phyloP scores from a whole-genome alignment of 2,797 vertebrate genomes.

The Macroramphosus scolopax region DNA sequence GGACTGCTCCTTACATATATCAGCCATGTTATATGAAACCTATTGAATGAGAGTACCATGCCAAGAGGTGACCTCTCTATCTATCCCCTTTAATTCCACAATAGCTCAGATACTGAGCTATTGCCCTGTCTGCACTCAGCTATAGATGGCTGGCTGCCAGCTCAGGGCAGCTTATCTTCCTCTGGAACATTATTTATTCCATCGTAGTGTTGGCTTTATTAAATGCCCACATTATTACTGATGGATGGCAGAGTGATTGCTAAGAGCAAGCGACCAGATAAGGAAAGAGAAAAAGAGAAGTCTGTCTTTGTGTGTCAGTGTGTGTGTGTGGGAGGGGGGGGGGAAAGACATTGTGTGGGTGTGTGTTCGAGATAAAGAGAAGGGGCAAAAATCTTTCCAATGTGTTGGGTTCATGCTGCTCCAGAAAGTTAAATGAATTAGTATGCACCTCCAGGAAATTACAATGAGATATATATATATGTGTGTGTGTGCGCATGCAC shows the following conservation, averaged over 20 bases:
- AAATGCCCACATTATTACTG: constrained; percentile 66
- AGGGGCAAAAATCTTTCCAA: constrained; percentile 26
- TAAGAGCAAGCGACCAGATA: constrained; percentile 55
- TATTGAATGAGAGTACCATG: constrained; percentile 17
- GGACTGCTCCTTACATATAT: too few relatives aligned
- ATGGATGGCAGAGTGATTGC: constrained; percentile 58
- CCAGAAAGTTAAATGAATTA: constrained; percentile 68
- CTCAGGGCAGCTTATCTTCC: constrained; percentile 51
- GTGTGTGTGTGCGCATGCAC: constrained; percentile 10
- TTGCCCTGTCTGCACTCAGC: constrained; percentile 45
- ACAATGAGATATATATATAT: constrained; percentile 17
- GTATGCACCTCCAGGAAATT: constrained; percentile 62
- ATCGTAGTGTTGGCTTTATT: constrained; percentile 63
- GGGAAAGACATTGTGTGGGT: constrained; percentile 21
- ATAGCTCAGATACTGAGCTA: constrained; percentile 28
- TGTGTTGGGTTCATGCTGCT: constrained; percentile 59
- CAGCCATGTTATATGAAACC: constrained; percentile 17
- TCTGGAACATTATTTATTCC: constrained; percentile 58
- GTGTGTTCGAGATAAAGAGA: constrained; percentile 23
- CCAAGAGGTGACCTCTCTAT: constrained; percentile 20
- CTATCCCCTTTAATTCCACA: constrained; percentile 13
- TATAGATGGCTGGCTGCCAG: constrained; percentile 35
- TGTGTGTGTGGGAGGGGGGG: constrained; percentile 11
- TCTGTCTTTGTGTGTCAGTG: too few relatives aligned
- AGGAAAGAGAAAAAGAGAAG: constrained; percentile 35